phyloP scores from a whole-genome alignment of 2,888 invertebrate species.

The Cyclophora albipunctata region DNA sequence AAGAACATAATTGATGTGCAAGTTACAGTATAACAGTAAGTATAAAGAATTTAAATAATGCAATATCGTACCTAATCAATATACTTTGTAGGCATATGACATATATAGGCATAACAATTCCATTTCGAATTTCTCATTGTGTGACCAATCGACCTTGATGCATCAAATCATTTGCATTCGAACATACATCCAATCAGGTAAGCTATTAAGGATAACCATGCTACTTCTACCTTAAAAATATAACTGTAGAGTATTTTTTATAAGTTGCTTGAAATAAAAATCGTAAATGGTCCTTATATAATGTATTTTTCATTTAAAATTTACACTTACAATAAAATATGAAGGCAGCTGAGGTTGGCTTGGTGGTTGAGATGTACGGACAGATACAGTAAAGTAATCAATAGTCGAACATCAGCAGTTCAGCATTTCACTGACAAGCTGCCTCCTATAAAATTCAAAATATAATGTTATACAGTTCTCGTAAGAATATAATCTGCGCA shows the following conservation, averaged over 20 bases:
- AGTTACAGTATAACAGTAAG: no score
- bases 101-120: no score
- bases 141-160: no score
- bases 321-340: constrained; percentile 41
- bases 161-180: no score
- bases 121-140: no score
- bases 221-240: no score
- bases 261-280: constrained; percentile 5
- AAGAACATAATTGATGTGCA: no score
- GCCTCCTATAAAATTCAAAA: constrained; percentile 15
- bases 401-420: not conserved
- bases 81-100: no score
- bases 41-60: no score
- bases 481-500: constrained; percentile 9
- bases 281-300: constrained; percentile 16
- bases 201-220: no score
- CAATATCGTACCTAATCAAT: no score
- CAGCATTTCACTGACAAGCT: constrained; percentile 8
- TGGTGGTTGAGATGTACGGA: not conserved
- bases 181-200: no score
- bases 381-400: not conserved
- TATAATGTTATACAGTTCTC: constrained; percentile 5
- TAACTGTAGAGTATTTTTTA: not conserved
- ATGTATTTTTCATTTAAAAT: constrained; percentile 37
- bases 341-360: constrained; percentile 32